Evolutionary conservation across 2,888 invertebrate genomes (phyloP), one percentile per base, ranked within the genome.

Genomic region (Ceriagrion tenellum): DNA sequence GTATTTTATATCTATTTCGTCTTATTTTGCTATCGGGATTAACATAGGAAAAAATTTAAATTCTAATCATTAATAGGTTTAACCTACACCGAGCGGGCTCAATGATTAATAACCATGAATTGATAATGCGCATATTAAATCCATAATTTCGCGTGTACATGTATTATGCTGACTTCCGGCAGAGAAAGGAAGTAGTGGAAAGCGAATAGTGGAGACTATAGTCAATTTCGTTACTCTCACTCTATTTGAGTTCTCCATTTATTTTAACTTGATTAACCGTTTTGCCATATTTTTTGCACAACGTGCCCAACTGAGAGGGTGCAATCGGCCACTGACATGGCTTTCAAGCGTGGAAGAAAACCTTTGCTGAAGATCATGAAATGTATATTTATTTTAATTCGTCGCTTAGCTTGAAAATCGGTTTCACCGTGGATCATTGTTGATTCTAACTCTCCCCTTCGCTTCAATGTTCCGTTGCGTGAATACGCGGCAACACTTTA

Each of bases 401-500:
- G 47, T 47, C 47, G 26, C 69, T 93, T 93, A 47, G 69, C 93
- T 69, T 93, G 69, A 93, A 59, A 93, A 93, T 47, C 93, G 69
- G 47, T 93, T 63, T 63, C 40, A 74, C 63, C 69, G 93, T 47
- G 69, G n/a, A 47, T 47, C 69, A 63, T 59, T 69, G 63, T 69
- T 63, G 93, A 93, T 69, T 23, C n/a, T n/a, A 26, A 47, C 40
- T 69, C 63, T 56, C 93, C 93, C 81, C 35, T 81, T 47, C 35
- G 81, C 30, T 26, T 47, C 93, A 93, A 93, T 93, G 93, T 93
- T 93, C 93, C 93, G 93, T 69, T 74, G 63, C 69, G 74, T 93
- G 93, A 93, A 93, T 93, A 93, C 69, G 93, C 56, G 93, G 69
- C 93, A 93, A 93, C 69, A 93, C 69, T 93, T 93, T 69, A 35